phyloP scores from a whole-genome alignment of 2,888 invertebrate genomes.

The Troides aeacus region DNA sequence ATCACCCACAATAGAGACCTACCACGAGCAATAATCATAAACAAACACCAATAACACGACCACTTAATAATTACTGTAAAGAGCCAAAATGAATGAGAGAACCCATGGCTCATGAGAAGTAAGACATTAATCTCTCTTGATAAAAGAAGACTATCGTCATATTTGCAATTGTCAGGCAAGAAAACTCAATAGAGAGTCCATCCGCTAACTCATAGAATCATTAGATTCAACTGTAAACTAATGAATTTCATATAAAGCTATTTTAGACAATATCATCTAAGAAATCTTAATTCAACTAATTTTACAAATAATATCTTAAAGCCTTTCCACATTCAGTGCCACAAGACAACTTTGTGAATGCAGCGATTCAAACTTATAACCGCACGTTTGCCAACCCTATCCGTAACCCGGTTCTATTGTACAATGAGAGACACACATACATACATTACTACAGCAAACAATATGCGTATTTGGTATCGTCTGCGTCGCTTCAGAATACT shows the following conservation, averaged over 20 bases:
- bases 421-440: conserved; percentile 22
- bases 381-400: conserved; percentile 6
- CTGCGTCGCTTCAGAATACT: conserved; percentile 26
- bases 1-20: no score
- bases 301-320: not conserved
- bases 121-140: no score
- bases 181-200: no score
- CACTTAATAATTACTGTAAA: no score
- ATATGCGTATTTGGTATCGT: conserved; percentile 29
- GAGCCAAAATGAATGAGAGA: no score
- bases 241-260: not conserved
- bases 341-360: not conserved
- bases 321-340: not conserved
- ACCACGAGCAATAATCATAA: no score
- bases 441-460: conserved; percentile 24
- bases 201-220: no score
- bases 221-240: no score
- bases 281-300: not conserved
- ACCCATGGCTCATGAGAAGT: no score
- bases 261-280: not conserved
- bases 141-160: no score
- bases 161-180: no score
- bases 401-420: conserved; percentile 19
- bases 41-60: no score
- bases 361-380: not conserved